Percentiles rank a stretch among this genome's conserved stretches.
These are phyloP conservation scores for Teleiodes luculella DNA, from an alignment of 2,888 invertebrate species.

Conservation along the genomic window DNA sequence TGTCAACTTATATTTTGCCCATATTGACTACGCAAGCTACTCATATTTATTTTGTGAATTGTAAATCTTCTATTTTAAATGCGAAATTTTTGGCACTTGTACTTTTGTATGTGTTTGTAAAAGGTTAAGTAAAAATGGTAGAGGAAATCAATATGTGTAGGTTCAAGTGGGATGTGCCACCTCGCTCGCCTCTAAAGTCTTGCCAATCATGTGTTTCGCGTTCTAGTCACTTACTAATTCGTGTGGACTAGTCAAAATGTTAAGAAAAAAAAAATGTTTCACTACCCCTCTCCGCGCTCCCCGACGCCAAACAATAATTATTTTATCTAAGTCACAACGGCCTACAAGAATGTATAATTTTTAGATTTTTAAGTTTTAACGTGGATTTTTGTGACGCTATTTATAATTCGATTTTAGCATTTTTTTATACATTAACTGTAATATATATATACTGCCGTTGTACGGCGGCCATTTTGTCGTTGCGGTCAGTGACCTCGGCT, in stretches of 20 bases:
- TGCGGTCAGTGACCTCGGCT: conserved; percentile 37
- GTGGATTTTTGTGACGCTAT: conserved; percentile 47
- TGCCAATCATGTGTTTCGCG: conserved; percentile 68
- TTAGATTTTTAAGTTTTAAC: conserved; percentile 50
- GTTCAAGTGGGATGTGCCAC: conserved; percentile 24
- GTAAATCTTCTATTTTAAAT: no score
- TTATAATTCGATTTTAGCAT: conserved; percentile 63
- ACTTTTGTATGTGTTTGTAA: no score
- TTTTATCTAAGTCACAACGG: conserved; percentile 67
- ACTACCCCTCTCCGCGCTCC: conserved; percentile 15
- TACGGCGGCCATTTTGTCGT: conserved; percentile 43
- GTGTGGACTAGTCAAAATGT: conserved; percentile 72
- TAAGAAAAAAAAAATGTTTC: conserved; percentile 2
- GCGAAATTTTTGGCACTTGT: no score
- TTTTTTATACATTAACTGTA: conserved; percentile 43
- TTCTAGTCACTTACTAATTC: conserved; percentile 74
- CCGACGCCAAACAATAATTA: conserved; percentile 28
- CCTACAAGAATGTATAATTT: conserved; percentile 62
- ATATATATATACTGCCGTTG: conserved; percentile 33
- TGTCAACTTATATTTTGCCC: no score
- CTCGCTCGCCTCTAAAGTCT: conserved; percentile 54
- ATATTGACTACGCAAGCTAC: no score
- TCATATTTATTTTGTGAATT: no score
- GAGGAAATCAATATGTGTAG: background rate
- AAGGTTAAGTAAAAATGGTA: background rate